Percentiles rank a stretch among this genome's conserved stretches.
phyloP scores from a whole-genome alignment of 2,797 vertebrate genomes.

The Tenualosa ilisha region DNA sequence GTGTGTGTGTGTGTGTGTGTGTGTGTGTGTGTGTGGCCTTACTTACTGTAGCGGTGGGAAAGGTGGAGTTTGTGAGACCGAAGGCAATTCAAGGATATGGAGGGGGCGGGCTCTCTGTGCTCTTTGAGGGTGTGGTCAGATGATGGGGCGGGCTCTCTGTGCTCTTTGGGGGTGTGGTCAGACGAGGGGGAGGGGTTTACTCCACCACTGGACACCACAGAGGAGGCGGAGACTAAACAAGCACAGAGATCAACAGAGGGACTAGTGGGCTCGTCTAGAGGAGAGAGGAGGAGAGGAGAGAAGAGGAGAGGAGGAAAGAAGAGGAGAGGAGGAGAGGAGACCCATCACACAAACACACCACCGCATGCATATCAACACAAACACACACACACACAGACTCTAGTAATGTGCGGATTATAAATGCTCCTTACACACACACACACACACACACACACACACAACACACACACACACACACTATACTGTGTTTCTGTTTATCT shows the following conservation, averaged over 20 bases:
- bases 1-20: neutral
- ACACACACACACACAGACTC: no score
- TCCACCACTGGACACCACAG: conserved; percentile 94
- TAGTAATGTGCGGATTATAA: no score
- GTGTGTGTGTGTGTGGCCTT: conserved; percentile 20
- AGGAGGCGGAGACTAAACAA: conserved; percentile 92
- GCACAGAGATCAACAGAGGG: conserved; percentile 93
- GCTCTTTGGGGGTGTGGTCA: conserved; percentile 64
- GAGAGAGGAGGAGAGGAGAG: conserved; percentile 36
- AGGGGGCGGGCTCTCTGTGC: conserved; percentile 86
- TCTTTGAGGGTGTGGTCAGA: conserved; percentile 68
- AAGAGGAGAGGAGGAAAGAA: neutral
- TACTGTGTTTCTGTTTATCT: no score
- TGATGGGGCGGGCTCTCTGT: conserved; percentile 83
- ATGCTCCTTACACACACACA: no score
- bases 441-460: no score
- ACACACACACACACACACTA: no score
- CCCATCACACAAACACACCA: no score
- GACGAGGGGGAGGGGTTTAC: conserved; percentile 86
- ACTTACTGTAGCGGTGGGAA: conserved; percentile 97
- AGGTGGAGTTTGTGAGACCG: conserved; percentile 61
- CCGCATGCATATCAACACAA: no score
- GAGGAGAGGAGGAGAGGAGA: neutral
- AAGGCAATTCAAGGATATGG: conserved; percentile 86
- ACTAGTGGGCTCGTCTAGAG: conserved; percentile 92